These are phyloP conservation scores for Pangasius larnaudii DNA, from an alignment of 2,797 vertebrate genomes.

Conservation along the genomic window DNA sequence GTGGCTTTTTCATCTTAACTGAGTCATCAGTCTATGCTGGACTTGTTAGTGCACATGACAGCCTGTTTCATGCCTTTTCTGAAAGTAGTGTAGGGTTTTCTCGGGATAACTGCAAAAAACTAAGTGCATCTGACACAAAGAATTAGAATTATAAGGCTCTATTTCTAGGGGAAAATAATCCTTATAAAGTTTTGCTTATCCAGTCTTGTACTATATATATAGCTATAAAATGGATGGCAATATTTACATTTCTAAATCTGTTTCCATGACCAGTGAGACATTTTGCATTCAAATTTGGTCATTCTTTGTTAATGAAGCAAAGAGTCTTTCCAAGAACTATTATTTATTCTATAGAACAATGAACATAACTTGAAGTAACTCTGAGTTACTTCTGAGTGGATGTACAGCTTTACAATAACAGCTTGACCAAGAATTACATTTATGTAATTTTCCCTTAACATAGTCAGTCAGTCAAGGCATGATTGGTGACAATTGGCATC, in stretches of 20 bases:
- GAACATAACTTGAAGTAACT: not conserved
- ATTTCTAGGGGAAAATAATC: not conserved
- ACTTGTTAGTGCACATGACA: slow-evolving; percentile 28
- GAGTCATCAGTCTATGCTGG: slow-evolving; percentile 49
- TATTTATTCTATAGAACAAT: not conserved
- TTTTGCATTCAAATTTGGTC: not conserved
- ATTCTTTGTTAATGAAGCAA: not conserved
- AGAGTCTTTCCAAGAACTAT: not conserved
- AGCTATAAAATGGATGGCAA: not conserved
- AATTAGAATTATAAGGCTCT: not conserved
- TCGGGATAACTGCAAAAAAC: not conserved
- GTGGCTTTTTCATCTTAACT: slow-evolving; percentile 37
- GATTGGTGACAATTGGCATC: not conserved
- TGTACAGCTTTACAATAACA: not conserved
- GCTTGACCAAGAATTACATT: not conserved
- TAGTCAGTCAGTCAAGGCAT: not conserved
- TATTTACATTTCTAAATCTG: not conserved
- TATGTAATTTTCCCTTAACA: not conserved
- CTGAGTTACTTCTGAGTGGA: too few species aligned
- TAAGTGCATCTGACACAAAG: not conserved
- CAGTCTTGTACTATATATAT: too few species aligned
- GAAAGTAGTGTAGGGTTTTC: not conserved
- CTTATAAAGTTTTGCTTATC: slow-evolving; percentile 11
- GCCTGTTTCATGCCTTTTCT: slow-evolving; percentile 19
- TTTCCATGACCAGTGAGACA: not conserved